Evolutionary conservation across 2,888 invertebrate genomes (phyloP).

Genomic region (Tetramorium bicarinatum): DNA sequence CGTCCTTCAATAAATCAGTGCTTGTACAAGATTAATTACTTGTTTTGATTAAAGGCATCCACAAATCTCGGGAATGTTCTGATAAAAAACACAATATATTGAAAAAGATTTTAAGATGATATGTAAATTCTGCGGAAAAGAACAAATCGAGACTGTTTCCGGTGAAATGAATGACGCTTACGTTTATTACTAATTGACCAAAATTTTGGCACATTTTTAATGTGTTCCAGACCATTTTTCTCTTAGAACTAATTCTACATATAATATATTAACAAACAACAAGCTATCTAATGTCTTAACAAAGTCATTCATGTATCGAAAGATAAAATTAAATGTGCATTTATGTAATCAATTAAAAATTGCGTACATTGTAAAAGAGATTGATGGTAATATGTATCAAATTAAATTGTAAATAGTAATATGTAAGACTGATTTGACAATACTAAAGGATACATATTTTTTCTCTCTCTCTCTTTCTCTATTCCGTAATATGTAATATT

Average conservation of each 20-base stretch:
- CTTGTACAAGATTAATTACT: slow-evolving; percentile 11
- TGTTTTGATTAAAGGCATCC: slow-evolving; percentile 41
- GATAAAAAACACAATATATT: slow-evolving; percentile 50
- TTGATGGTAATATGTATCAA: not conserved
- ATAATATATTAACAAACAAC: slow-evolving; percentile 51
- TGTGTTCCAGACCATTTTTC: slow-evolving; percentile 86
- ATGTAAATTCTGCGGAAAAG: slow-evolving; percentile 59
- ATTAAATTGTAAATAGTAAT: slow-evolving; percentile 18
- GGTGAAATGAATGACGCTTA: slow-evolving; percentile 48
- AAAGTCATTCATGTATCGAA: slow-evolving; percentile 2
- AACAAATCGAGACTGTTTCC: slow-evolving; percentile 41
- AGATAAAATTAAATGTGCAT: slow-evolving; percentile 9
- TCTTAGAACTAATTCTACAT: slow-evolving; percentile 73
- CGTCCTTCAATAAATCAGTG: slow-evolving; percentile 11
- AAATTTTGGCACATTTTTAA: slow-evolving; percentile 83
- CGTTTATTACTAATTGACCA: slow-evolving; percentile 74
- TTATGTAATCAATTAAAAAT: slow-evolving; percentile 14
- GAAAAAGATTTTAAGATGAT: slow-evolving; percentile 58
- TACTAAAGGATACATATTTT: not conserved
- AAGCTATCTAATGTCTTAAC: not conserved
- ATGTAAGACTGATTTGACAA: not conserved
- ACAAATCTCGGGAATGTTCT: not conserved
- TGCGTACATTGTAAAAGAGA: not conserved
- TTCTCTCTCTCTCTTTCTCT: not conserved
- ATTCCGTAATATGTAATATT: not conserved